Evolutionary conservation across 23 tunicate genomes (phyloP).

Genomic region (Ascidia mentula): DNA sequence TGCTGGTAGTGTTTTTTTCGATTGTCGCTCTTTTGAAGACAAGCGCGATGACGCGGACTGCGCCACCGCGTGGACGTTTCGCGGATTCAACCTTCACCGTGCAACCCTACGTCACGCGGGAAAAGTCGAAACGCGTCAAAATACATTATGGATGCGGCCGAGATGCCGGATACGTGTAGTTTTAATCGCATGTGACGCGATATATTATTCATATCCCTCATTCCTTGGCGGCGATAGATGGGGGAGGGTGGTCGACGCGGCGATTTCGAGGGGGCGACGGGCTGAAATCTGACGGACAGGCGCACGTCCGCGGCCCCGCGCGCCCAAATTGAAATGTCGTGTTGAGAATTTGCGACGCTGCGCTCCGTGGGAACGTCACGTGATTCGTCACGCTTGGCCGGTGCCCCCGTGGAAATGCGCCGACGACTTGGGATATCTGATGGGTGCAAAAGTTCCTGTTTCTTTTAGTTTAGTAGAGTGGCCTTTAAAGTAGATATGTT

Average conservation of each 20-base stretch:
- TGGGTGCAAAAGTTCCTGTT: too few species aligned
- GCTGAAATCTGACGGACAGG: conserved; percentile 10
- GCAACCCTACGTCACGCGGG: too few species aligned
- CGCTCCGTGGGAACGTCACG: conserved; percentile 8
- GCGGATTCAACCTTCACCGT: too few species aligned
- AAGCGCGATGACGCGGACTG: neutral
- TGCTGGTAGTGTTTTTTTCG: too few species aligned
- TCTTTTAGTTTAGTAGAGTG: too few species aligned
- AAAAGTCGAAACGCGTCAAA: neutral
- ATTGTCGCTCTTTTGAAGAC: too few species aligned
- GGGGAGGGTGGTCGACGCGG: conserved; percentile 1
- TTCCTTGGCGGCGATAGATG: too few species aligned
- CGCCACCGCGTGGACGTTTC: too few species aligned
- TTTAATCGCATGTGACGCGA: conserved; percentile 41
- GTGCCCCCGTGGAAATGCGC: neutral
- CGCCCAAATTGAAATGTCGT: neutral
- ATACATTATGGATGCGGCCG: conserved; percentile 6
- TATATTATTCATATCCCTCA: conserved; percentile 71
- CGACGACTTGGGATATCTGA: too few species aligned
- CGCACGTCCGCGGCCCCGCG: neutral
- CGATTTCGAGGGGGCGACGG: neutral
- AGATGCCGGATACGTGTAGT: conserved; percentile 46
- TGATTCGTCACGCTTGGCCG: conserved; percentile 7
- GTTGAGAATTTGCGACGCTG: neutral
- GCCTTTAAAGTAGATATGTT: too few species aligned